Evolutionary conservation across 2,797 vertebrate species (phyloP), one percentile per base, ranked within the genome.

Genomic region (Malurus leucopterus): DNA sequence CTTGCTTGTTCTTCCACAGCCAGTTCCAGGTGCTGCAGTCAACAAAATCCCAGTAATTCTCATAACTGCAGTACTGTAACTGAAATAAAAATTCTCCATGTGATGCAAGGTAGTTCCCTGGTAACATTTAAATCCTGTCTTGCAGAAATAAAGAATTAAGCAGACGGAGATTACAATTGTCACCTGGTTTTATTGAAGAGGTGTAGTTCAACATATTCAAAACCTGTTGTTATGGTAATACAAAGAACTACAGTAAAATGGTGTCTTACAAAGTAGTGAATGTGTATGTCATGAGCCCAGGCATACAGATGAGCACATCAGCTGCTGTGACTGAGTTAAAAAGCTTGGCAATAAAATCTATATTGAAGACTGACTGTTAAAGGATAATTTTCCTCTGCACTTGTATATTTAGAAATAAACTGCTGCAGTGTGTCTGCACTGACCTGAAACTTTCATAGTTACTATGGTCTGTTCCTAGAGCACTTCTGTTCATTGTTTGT

Each of bases 71-170:
- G 57, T 89, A 49, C 79, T 92, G 6, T 13, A 81, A 53, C 77
- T 54, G 70, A 81, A 80, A 75, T 81, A 78, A 86, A 76, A 93
- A 36, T 51, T 83, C 88, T 90, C 74, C 81, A 23, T 74, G 78
- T 91, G 77, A 91, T 64, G 74, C 88, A 77, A 86, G 87, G 89
- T 88, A 93, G 81, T 67, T 95, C 81, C 91, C 51, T 69, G 89
- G 92, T 95, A 92, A 87, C 67, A 8, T n/a, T 69, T 38, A 86
- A 89, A 80, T 90, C 91, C 84, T 95, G 89, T 95, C 93, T 90
- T 94, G 62, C 94, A 95, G 94, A 92, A 95, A 74, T 78, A 75
- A 93, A 95, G 78, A 89, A 32, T 92, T 95, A 82, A 96, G 90
- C 84, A 86, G 90, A 63, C 0, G 24, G 85, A 89, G 76, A 70